phyloP scores from a whole-genome alignment of 2,797 vertebrate genomes.

The Monodelphis domestica region DNA sequence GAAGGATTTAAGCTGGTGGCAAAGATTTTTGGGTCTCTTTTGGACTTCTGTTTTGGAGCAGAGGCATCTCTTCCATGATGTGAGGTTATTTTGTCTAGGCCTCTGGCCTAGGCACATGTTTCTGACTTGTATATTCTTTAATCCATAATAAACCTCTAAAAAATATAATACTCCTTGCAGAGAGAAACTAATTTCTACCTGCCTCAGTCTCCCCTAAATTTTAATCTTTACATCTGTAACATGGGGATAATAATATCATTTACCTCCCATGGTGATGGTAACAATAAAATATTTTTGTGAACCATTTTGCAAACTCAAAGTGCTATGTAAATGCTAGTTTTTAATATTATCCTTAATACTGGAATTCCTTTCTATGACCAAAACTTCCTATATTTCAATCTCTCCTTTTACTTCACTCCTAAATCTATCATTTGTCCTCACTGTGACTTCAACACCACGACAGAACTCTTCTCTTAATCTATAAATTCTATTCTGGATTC shows the following conservation, averaged over 20 bases:
- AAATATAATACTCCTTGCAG: too few species aligned
- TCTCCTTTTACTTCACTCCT: background rate
- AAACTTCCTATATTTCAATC: background rate
- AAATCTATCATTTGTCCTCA: background rate
- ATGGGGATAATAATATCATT: background rate
- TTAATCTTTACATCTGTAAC: too few species aligned
- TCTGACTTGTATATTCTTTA: too few species aligned
- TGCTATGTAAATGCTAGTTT: background rate
- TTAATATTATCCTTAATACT: background rate
- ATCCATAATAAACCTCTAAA: too few species aligned
- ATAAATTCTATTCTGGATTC: background rate
- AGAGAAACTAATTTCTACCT: too few species aligned
- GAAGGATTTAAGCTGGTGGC: too few species aligned
- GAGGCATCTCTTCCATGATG: too few species aligned
- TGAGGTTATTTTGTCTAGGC: too few species aligned
- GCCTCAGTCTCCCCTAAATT: too few species aligned
- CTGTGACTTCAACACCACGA: background rate
- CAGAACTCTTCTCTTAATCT: background rate
- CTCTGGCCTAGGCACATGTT: too few species aligned
- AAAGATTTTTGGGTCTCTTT: too few species aligned
- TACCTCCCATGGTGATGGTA: background rate
- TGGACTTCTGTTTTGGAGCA: too few species aligned
- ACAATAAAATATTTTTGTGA: background rate
- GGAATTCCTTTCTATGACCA: background rate
- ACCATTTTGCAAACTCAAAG: background rate